A percentile compares a stretch with the other conserved stretches of the same genome.
Conservation (phyloP, 2,113 vertebrate genomes). For the Probosciger aterrimus region DNA sequence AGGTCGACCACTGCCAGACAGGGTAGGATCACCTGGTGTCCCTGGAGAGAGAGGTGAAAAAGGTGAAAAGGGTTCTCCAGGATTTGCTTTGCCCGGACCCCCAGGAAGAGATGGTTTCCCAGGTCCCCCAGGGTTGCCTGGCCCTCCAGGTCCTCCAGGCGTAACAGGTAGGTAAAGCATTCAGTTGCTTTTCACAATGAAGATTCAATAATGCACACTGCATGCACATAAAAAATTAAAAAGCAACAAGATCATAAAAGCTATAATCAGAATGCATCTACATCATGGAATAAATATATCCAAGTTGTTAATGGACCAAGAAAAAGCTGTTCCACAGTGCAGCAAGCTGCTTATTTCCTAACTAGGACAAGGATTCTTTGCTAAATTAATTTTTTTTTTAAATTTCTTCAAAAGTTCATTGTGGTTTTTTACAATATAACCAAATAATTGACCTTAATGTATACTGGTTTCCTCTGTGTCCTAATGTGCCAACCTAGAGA, state of each 20-base stretch:
- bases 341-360: not conserved
- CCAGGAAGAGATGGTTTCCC: slow-evolving; percentile 80
- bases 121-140: slow-evolving; percentile 76
- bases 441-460: not conserved
- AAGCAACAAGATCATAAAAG: not conserved
- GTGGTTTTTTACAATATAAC: not conserved
- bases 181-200: not conserved
- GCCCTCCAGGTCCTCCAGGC: slow-evolving; percentile 80
- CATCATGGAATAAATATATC: not conserved
- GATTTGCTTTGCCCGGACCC: slow-evolving; percentile 78
- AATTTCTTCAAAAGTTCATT: not conserved
- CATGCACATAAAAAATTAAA: not conserved
- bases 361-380: not conserved
- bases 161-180: slow-evolving; percentile 46
- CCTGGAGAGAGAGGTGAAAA: slow-evolving; percentile 86
- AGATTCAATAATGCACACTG: not conserved
- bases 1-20: slow-evolving; percentile 66
- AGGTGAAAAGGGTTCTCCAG: slow-evolving; percentile 84
- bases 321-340: not conserved
- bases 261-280: not conserved
- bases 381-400: not conserved
- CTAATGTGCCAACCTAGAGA: not conserved
- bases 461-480: not conserved
- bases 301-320: not conserved
- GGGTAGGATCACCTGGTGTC: slow-evolving; percentile 78